Conservation (phyloP, 2,113 vertebrate species). For the Phainopepla nitens region DNA sequence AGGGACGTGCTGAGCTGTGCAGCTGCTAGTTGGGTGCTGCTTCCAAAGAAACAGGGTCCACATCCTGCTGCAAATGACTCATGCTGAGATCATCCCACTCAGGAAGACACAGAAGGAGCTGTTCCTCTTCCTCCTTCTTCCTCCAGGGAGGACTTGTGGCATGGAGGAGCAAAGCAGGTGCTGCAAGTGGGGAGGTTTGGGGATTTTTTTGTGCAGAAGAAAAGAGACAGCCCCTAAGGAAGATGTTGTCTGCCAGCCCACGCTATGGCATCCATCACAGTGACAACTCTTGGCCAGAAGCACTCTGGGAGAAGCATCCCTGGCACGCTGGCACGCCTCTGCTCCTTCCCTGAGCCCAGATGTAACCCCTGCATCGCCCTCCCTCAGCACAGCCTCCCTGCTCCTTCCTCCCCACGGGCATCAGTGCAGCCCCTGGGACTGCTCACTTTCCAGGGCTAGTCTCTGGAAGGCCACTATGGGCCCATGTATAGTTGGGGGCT, state of each 20-base stretch:
- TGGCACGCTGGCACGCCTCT: not conserved
- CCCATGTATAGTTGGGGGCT: not conserved
- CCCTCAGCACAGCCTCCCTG: accelerated
- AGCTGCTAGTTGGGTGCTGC: conserved; percentile 53
- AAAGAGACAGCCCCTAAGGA: not conserved
- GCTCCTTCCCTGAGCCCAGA: not conserved
- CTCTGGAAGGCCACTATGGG: not conserved
- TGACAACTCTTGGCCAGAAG: not conserved
- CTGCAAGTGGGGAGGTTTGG: not conserved
- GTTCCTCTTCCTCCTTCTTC: conserved; percentile 18
- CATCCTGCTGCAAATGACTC: conserved; percentile 38
- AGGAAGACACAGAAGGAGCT: not conserved
- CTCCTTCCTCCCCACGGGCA: not conserved
- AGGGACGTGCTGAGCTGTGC: conserved; percentile 49
- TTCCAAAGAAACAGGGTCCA: conserved; percentile 46
- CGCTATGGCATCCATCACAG: not conserved
- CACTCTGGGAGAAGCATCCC: not conserved
- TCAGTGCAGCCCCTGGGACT: not conserved
- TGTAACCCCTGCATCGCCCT: not conserved
- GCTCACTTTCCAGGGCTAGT: not conserved
- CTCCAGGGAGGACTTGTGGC: not conserved
- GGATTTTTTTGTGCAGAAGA: not conserved
- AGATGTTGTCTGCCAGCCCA: not conserved
- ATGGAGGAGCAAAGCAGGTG: not conserved
- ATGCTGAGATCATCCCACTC: conserved; percentile 17